Evolutionary conservation across 2,888 invertebrate species (phyloP), one percentile per base, ranked within the genome.

Genomic region (Trichogramma evanescens): DNA sequence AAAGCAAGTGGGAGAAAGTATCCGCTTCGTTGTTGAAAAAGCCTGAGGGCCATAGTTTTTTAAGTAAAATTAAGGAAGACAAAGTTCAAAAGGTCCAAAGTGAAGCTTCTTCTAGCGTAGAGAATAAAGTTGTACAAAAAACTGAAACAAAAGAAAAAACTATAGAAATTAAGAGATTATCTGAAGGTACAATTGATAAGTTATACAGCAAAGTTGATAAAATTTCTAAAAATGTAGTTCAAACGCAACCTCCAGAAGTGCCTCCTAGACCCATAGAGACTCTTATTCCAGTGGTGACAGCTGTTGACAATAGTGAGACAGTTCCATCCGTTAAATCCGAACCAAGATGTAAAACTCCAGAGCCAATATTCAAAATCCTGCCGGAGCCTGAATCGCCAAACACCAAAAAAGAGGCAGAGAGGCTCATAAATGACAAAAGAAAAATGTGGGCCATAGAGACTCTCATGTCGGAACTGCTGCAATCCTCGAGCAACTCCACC

Each of bases 391-490:
- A 26, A 26, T 26, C 26, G 26, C 48, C 26, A 5, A 13, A 48
- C 48, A 40, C 39, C 7, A 43, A 56, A 7, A 52, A 56, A 39
- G 60, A 64, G 42, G 56, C 52, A 7, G 64, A 64, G 38, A 58
- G 50, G 43, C 9, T 58, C 0, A 64, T 75, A 42, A 67, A 69
- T 43, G 76, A 76, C 54, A 71, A 73, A 52, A 65, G 76, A 39
- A 72, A 74, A 62, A 72, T 74, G 49, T 75, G 76, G 76, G 76
- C 74, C 8, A 74, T 75, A 6, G 74, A 75, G 57, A 72, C 72
- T 42, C 65, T 75, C 5, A 71, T 75, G 70, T 67, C 71, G 6
- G 74, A 75, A 61, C 63, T 75, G 46, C 64, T 70, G 45, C 69
- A 72, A 57, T 59, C 63, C 5, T 55, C 62, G 2, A 40, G 46